Evolutionary conservation across 2,888 invertebrate species (phyloP), one percentile per base, ranked within the genome.

Genomic region (Sussaba pulchella): DNA sequence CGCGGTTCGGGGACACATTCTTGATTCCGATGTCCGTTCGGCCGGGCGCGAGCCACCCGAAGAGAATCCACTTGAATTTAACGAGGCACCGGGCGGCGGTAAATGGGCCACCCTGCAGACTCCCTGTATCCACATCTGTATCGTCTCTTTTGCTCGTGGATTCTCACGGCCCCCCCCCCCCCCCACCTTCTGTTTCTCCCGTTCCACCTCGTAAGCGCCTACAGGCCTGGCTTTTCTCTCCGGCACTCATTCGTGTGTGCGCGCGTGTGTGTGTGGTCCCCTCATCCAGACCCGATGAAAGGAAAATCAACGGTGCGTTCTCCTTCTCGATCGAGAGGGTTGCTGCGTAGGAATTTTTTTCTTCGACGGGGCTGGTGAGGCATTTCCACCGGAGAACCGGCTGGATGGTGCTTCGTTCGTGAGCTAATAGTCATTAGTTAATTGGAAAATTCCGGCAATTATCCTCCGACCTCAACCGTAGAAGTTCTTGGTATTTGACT

Each of bases 61-160:
- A 86, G 86, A 87, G 86, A 85, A 61, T 87, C 86, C 89, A 89
- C 88, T 90, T 88, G 88, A 89, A 86, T 89, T 89, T 89, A 89
- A 88, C 87, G 88, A 89, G 87, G 87, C 81, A 84, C 83, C 86
- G 70, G n/a, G 78, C 67, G 73, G 70, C 73, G 81, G 85, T 86
- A 87, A 89, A 89, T 85, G 87, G 89, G 87, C 89, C 88, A 88
- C 88, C 88, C 88, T 88, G 86, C 76, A 64, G 64, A 57, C 57
- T 72, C 61, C 31, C 75, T 76, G 57, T 71, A 57, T 57, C 31
- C 31, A 31, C 31, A 2, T 31, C 31, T 2, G 2, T 31, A 5
- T 5, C 31, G 31, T 63, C 54, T 54, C 72, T 54, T 39, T 57
- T 70, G 63, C 31, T 57, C 67, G 19, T 31, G 21, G 50, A 67